A percentile compares a stretch with the other conserved stretches of the same genome.
phyloP scores from a whole-genome alignment of 1,140 invertebrate genomes.

The Ceratoteleas bidentatus region DNA sequence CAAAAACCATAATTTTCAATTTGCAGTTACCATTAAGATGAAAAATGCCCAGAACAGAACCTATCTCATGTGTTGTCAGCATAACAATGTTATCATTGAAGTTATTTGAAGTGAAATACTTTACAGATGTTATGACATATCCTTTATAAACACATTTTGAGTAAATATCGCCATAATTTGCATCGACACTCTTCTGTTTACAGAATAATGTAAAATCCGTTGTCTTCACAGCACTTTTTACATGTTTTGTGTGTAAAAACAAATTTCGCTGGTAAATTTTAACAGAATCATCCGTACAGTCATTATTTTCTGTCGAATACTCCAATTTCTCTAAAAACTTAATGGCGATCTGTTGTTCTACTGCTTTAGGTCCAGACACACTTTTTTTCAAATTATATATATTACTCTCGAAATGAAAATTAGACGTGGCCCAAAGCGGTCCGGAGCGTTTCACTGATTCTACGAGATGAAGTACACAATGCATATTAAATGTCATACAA shows the following conservation, averaged over 20 bases:
- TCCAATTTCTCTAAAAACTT: constrained; percentile 13
- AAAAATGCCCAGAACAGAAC: neutral
- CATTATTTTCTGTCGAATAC: constrained; percentile 2
- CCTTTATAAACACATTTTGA: constrained; percentile 8
- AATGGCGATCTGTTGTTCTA: constrained; percentile 19
- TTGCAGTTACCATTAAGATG: neutral
- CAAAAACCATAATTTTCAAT: constrained; percentile 4
- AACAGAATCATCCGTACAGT: neutral
- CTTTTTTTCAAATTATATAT: constrained; percentile 4
- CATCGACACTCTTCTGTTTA: neutral
- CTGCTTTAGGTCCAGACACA: constrained; percentile 5
- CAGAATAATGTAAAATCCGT: constrained; percentile 1
- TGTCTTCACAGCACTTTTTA: neutral
- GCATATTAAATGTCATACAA: constrained; percentile 32
- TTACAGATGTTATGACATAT: constrained; percentile 9
- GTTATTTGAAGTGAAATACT: constrained; percentile 1
- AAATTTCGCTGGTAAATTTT: constrained; percentile 4
- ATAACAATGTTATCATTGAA: constrained; percentile 12
- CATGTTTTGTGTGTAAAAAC: neutral
- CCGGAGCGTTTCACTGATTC: constrained; percentile 20
- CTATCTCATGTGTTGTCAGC: constrained; percentile 1
- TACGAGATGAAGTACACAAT: constrained; percentile 17
- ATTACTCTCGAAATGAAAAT: constrained; percentile 13
- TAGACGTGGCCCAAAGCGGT: neutral
- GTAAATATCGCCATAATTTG: neutral